Conservation (phyloP, 2,113 vertebrate species). For the Caranx ignobilis region DNA sequence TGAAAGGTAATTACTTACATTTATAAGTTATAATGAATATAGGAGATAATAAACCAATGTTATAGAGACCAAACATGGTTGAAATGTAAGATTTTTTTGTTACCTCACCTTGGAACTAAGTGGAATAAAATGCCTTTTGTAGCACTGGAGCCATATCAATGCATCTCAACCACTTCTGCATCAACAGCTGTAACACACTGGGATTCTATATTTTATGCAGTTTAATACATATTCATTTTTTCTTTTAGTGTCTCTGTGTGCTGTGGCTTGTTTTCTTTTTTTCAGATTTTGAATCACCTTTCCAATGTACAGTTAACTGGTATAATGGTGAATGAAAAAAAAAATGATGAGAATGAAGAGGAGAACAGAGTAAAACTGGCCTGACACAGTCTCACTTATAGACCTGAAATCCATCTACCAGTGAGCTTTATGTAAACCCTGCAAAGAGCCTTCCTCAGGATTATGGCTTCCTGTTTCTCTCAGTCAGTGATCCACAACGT, state of each 20-base stretch:
- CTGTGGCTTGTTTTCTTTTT: background rate
- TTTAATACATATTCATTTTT: background rate
- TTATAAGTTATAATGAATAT: too few relatives aligned
- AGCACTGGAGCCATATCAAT: too few relatives aligned
- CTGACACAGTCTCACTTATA: background rate
- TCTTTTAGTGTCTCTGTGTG: background rate
- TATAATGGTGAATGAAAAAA: too few relatives aligned
- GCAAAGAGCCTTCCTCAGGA: background rate
- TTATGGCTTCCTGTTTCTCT: conserved; percentile 11
- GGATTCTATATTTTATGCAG: too few relatives aligned
- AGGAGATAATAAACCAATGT: too few relatives aligned
- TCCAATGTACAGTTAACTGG: background rate
- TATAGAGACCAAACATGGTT: too few relatives aligned
- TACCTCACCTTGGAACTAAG: too few relatives aligned
- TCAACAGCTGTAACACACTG: too few relatives aligned
- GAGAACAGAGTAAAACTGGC: conserved; percentile 1
- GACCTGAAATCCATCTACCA: conserved; percentile 23
- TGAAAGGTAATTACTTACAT: too few relatives aligned
- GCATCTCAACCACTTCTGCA: too few relatives aligned
- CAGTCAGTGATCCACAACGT: conserved; percentile 17
- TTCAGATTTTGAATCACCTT: background rate
- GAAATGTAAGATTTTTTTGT: too few relatives aligned
- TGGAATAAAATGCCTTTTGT: too few relatives aligned
- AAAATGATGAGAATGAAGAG: background rate
- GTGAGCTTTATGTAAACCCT: conserved; percentile 10